These are phyloP conservation scores for Anas bahamensis DNA, from an alignment of 2,797 vertebrate species.

Conservation along the genomic window DNA sequence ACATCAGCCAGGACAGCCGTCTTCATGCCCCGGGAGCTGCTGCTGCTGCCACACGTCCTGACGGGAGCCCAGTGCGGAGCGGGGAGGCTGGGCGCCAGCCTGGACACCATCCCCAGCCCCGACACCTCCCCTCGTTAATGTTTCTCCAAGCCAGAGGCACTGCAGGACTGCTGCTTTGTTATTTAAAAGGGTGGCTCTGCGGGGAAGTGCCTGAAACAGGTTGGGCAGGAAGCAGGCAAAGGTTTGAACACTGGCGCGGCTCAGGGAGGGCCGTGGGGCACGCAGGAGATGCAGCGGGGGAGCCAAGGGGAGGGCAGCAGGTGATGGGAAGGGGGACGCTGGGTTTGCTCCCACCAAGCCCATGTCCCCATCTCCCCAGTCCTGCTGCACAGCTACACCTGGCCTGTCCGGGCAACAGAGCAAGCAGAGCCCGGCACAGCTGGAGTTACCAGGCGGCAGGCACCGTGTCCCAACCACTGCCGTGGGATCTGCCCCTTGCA, in stretches of 20 bases:
- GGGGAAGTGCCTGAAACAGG: constrained; percentile 38
- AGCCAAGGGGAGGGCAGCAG: not conserved
- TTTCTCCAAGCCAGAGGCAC: constrained; percentile 33
- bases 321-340: too few relatives aligned
- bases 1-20: not conserved
- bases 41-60: not conserved
- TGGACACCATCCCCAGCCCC: constrained; percentile 15
- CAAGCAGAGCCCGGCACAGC: too few relatives aligned
- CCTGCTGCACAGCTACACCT: too few relatives aligned
- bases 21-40: not conserved
- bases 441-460: too few relatives aligned
- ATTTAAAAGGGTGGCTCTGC: constrained; percentile 46
- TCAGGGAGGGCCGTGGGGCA: not conserved
- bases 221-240: constrained; percentile 37
- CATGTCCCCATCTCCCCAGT: too few relatives aligned
- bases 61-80: not conserved
- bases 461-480: too few relatives aligned
- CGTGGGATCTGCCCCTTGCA: too few relatives aligned
- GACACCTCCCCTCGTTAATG: constrained; percentile 24
- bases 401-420: too few relatives aligned
- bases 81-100: constrained; percentile 26
- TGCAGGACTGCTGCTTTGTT: not conserved
- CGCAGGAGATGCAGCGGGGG: not conserved
- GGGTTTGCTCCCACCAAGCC: too few relatives aligned
- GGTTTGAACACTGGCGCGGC: not conserved